These are phyloP conservation scores for Camponotus fellah DNA, from an alignment of 2,888 invertebrate genomes.

Conservation along the genomic window DNA sequence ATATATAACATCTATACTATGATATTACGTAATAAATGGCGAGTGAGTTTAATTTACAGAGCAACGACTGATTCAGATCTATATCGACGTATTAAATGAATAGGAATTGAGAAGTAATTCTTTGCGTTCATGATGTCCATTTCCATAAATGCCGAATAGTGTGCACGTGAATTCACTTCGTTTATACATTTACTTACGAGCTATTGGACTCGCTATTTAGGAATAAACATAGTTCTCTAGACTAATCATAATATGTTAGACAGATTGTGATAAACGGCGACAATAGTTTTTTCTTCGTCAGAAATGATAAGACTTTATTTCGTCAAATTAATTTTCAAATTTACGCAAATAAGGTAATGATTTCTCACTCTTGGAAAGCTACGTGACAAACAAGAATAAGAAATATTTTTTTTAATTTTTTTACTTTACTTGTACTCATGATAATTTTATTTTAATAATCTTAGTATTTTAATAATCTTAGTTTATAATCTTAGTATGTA, in stretches of 20 bases:
- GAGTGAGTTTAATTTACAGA: conserved; percentile 45
- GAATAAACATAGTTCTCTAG: conserved; percentile 46
- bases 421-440: not conserved
- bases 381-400: not conserved
- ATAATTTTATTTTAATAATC: not conserved
- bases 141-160: conserved; percentile 26
- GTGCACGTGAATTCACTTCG: conserved; percentile 28
- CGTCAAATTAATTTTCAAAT: not conserved
- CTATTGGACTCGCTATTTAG: conserved; percentile 43
- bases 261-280: conserved; percentile 57
- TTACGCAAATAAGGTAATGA: not conserved
- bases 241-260: conserved; percentile 48
- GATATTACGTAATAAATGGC: conserved; percentile 19
- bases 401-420: not conserved
- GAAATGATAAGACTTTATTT: conserved; percentile 41
- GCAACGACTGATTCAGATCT: conserved; percentile 50
- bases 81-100: conserved; percentile 21
- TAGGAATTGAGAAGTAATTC: conserved; percentile 43
- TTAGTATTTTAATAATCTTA: not conserved
- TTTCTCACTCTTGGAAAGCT: not conserved
- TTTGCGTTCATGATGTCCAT: conserved; percentile 27
- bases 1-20: conserved; percentile 26
- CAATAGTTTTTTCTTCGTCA: conserved; percentile 49
- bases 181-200: conserved; percentile 45
- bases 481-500: not conserved